These are phyloP conservation scores for Hydrozoanthus gracilis DNA, from an alignment of 92 coral and sea anemone genomes.

Conservation along the genomic window DNA sequence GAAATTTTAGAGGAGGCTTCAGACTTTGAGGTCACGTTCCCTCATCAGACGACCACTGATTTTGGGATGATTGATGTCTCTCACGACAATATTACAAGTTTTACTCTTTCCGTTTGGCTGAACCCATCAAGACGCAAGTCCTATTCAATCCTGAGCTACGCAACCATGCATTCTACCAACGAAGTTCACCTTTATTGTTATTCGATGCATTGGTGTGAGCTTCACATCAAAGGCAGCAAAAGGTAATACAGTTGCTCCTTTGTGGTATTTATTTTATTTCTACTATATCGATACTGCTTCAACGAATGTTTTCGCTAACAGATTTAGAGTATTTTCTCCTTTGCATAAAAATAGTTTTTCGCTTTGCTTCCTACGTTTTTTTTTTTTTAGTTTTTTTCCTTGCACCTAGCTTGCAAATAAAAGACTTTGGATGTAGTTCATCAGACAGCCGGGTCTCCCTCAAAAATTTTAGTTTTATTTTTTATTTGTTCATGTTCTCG, in stretches of 20 bases:
- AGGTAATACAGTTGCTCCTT: background rate
- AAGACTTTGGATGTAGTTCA: too few species aligned
- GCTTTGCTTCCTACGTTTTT: too few species aligned
- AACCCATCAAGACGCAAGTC: background rate
- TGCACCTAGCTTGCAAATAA: too few species aligned
- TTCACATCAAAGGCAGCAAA: background rate
- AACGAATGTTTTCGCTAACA: too few species aligned
- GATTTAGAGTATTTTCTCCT: too few species aligned
- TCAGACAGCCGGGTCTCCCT: too few species aligned
- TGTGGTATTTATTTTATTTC: too few species aligned
- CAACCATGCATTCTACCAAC: background rate
- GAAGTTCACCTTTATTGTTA: background rate
- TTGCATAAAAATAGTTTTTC: too few species aligned
- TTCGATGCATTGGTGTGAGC: background rate
- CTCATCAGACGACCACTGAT: background rate
- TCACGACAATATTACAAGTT: background rate
- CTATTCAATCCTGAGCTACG: slow-evolving; percentile 20
- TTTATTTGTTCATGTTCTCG: too few species aligned
- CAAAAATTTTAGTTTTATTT: too few species aligned
- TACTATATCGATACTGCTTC: too few species aligned
- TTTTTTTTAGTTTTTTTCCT: too few species aligned
- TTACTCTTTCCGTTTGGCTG: background rate
- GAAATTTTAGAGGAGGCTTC: slow-evolving; percentile 14
- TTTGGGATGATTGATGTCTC: background rate
- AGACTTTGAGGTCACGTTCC: background rate